A percentile compares a stretch with the other conserved stretches of the same genome.
Evolutionary conservation across 2,113 vertebrate genomes (phyloP).

Genomic region (Alouatta palliata): DNA sequence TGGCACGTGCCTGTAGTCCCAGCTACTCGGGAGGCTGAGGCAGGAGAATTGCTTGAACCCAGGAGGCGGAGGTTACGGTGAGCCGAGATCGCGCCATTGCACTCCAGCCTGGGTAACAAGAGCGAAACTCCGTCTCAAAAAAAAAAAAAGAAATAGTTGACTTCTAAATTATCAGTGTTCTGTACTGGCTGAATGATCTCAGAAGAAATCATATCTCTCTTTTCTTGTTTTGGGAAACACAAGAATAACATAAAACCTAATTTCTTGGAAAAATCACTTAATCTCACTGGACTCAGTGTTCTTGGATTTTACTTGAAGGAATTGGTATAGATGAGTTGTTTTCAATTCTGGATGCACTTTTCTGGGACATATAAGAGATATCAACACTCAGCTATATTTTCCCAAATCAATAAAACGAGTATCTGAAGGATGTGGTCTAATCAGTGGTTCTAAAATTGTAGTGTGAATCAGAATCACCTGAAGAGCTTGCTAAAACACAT

Average conservation of each 20-base stretch:
- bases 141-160: neutral
- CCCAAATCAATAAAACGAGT: neutral
- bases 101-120: no score
- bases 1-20: no score
- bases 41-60: no score
- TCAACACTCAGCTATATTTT: neutral
- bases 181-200: neutral
- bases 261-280: neutral
- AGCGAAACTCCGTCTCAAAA: no score
- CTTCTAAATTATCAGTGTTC: neutral
- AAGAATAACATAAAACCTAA: neutral
- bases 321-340: neutral
- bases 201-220: constrained; percentile 26
- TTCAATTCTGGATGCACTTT: neutral
- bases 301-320: neutral
- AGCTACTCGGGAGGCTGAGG: no score
- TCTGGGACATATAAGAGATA: neutral
- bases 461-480: neutral
- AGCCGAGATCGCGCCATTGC: no score
- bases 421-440: neutral
- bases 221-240: constrained; percentile 17
- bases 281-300: neutral
- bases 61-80: no score
- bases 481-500: neutral
- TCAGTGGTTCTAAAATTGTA: neutral